Evolutionary conservation across 2,113 vertebrate species (phyloP).

Genomic region (Cygnus atratus): DNA sequence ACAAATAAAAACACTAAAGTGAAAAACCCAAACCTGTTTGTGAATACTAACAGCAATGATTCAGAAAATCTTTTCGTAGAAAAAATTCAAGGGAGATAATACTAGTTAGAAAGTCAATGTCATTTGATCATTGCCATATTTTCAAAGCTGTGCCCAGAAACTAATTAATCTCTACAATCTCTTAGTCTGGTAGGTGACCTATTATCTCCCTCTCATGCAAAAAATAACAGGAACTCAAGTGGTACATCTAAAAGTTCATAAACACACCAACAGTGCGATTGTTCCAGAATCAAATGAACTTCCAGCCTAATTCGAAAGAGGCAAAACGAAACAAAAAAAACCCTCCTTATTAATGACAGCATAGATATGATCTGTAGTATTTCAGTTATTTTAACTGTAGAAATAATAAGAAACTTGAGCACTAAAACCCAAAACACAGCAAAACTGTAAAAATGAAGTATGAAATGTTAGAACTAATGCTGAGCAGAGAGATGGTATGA

Average conservation of each 20-base stretch:
- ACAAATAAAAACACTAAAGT: neutral
- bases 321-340: neutral
- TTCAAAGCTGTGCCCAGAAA: neutral
- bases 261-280: neutral
- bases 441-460: slow-evolving; percentile 9
- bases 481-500: neutral
- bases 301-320: neutral
- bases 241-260: neutral
- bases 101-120: neutral
- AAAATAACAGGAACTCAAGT: neutral
- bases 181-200: neutral
- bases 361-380: neutral
- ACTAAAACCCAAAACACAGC: neutral
- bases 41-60: neutral
- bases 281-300: slow-evolving; percentile 5
- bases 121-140: neutral
- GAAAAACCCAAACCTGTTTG: neutral
- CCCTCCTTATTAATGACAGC: neutral
- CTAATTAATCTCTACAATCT: slow-evolving; percentile 20
- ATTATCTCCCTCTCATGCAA: neutral
- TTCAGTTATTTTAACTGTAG: neutral
- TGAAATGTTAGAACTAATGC: neutral
- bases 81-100: neutral
- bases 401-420: neutral
- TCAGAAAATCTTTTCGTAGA: neutral